Evolutionary conservation across 2,113 vertebrate genomes (phyloP), one percentile per base, ranked within the genome.

Genomic region (Halichoeres trimaculatus): DNA sequence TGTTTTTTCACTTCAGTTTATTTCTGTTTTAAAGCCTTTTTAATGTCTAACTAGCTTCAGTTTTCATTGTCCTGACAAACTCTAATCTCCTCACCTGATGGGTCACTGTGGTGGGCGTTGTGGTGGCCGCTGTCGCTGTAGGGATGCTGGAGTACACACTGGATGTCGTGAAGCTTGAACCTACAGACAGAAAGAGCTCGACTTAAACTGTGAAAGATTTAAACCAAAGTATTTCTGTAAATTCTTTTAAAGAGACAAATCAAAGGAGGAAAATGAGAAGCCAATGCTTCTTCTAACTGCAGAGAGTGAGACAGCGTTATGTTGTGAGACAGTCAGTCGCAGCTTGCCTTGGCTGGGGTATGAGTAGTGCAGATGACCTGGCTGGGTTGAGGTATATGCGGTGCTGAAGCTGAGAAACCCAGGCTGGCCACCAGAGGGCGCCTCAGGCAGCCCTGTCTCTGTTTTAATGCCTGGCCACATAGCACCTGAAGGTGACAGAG

Each of bases 401-500:
- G 96, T 93, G 93, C 96, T 97, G 96, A 97, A 98, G 95, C 96
- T 96, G 95, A 99, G 95, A 95, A 96, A 97, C 94, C 96, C 96
- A 93, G 96, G 94, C 95, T 97, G 95, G 94, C 96, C 96, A 95
- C 95, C 93, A 95, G 96, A 95, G 96, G 97, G 93, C 78, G 95
- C 93, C 93, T 98, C 96, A 92, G 96, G 95, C 95, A 96, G 94
- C 95, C 95, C 96, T 93, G 95, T 96, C 95, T 98, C 97, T 90
- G 96, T 94, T 96, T 99, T 99, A 93, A 99, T 95, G 95, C 97
- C 98, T 92, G 97, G 98, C 98, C 98, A 99, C 96, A 99, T 95
- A 94, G 97, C 95, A 96, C 97, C 98, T 99, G 85, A 81, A 86
- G 89, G 93, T 40, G 59, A 85, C 84, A 88, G 81, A 88, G 73